These are phyloP conservation scores for Temnopleurus reevesii DNA, from an alignment of 53 echinoderm and acorn worm genomes.

Conservation along the genomic window DNA sequence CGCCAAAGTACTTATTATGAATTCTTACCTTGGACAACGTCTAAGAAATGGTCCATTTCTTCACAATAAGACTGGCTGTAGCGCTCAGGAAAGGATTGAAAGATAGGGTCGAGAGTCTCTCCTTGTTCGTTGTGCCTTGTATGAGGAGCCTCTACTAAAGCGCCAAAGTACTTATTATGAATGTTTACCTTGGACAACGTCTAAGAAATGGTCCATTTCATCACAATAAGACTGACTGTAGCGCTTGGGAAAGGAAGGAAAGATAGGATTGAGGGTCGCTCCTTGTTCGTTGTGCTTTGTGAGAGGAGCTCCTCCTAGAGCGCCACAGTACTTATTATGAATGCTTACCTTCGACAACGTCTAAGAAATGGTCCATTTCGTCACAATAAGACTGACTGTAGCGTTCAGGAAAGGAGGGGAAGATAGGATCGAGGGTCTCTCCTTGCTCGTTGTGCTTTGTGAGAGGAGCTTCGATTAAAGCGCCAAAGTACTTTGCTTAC, in stretches of 20 bases:
- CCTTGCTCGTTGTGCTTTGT: conserved; percentile 47
- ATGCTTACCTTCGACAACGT: conserved; percentile 34
- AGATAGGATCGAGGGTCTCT: conserved; percentile 37
- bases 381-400: conserved; percentile 72
- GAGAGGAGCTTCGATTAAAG: conserved; percentile 42
- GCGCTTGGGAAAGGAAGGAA: too few species aligned
- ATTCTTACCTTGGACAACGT: too few species aligned
- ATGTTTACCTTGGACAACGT: too few species aligned
- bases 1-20: background rate
- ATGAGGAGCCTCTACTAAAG: background rate
- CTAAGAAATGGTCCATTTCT: background rate
- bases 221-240: too few species aligned
- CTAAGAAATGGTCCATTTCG: conserved; percentile 87
- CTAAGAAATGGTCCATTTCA: too few species aligned
- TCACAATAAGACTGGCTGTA: conserved; percentile 33
- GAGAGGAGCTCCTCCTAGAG: too few species aligned
- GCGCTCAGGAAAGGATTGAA: conserved; percentile 69
- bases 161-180: too few species aligned
- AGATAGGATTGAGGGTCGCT: too few species aligned
- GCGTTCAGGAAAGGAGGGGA: conserved; percentile 80
- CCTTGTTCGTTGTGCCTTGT: background rate
- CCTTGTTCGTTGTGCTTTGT: too few species aligned
- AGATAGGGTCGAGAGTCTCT: conserved; percentile 19
- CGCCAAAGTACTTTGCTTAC: too few species aligned
- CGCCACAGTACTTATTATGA: too few species aligned